Evolutionary conservation across 1,140 invertebrate species (phyloP), one percentile per base, ranked within the genome.

Genomic region (Eufriesea mexicana): DNA sequence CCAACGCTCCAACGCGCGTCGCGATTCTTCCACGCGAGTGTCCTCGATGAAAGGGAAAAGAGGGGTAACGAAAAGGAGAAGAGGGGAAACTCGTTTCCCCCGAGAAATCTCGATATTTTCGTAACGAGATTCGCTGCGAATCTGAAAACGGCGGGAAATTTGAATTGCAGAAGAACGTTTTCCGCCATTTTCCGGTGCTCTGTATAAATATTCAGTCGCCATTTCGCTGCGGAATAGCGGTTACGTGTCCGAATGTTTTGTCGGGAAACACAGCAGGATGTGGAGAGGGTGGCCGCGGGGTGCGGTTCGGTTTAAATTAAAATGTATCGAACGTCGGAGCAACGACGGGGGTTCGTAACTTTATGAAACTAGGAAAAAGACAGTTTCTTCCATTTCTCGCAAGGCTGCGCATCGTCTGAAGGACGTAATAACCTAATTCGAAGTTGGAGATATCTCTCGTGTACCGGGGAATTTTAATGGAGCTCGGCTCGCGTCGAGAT

Each of bases 41-140:
- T 51, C 14, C 49, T 51, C 45, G 14, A 61, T 18, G 67, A 62
- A 71, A 79, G 77, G 55, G 67, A 79, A 79, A 79, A 68, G 35
- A 35, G 4, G 35, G 55, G 18, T 25, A 49, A n/a, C n/a, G 67
- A 62, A 71, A 79, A 66, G 55, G 67, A 79, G 71, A 79, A 68
- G 35, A 35, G 4, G 35, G 55, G 18, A 47, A 49, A n/a, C 5
- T n/a, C 8, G 4, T 35, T 28, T 35, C 0, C 18, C 14, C 57
- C 23, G 35, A 35, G 35, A 35, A 35, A 35, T 35, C 2, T 5
- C n/a, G 28, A 10, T 10, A 5, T 64, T 64, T 64, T 35, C 28
- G 0, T 5, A 20, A 35, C 10, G 62, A 18, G 62, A 16, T 64
- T 20, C 10, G 25, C 0, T 10, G 5, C 42, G 66, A 25, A 25